Base-by-base conservation (phyloP, 2,113 vertebrate genomes). In the Corydoras sp. region DNA sequence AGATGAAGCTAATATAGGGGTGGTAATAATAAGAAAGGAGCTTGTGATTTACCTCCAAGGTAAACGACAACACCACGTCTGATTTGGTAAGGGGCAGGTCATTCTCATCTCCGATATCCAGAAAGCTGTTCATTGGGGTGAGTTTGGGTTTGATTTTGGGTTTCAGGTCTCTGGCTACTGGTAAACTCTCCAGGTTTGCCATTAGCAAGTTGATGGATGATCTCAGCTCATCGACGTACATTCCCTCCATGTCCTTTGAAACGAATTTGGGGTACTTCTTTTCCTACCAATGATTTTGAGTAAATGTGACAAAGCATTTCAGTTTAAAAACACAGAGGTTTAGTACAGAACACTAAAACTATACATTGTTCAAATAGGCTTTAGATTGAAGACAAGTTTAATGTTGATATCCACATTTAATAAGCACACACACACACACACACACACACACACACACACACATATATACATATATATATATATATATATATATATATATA, bases 111-210 rank as follows among this genome's bases (percentile, higher is more conserved):
- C 93, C 95, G 10, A 98, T 88, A 82, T 99, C 96, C 86, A 98
- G 80, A 85, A 98, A 99, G 83, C 92, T 95, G 84, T 96, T 98
- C 78, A 88, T 89, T 85, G 61, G 88, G 3, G 94, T 94, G 68
- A 96, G 89, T 65, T 99, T 98, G 68, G 97, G 89, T 81, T 95
- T 98, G 73, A 76, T 73, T 67, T 80, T 80, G 82, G 95, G 95
- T 76, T 97, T 97, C 83, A 96, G 93, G 83, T 98, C 96, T 87
- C 95, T 97, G 13, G 97, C 93, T 70, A 99, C 97, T 0, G 97
- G 96, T 69, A 97, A 93, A 81, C 95, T 97, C 87, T 99, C 96
- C 86, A 99, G 85, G 84, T 99, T 99, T 43, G 94, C 94, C 95
- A 98, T 98, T 24, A 99, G 87, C 73, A 97, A 87, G 87, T 95